Evolutionary conservation across 2,113 vertebrate species (phyloP), one percentile per base, ranked within the genome.

Genomic region (Stegostoma tigrinum): DNA sequence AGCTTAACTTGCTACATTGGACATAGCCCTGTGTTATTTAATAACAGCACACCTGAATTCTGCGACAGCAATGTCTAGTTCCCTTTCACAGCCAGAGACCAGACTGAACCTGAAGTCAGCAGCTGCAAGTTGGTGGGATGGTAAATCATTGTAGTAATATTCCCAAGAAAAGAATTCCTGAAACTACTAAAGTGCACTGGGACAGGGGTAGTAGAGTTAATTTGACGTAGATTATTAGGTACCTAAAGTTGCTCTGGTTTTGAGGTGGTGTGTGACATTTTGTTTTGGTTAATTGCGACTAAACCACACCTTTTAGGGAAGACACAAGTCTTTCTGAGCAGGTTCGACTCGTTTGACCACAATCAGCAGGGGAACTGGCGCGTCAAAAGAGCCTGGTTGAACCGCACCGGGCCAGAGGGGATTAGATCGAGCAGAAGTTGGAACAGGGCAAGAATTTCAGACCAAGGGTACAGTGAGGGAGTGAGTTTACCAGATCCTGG

Each of bases 301-400:
- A 66, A 66, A 24, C 89, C 89, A 93, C 89, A 66, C 89, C 89
- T 93, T 91, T 91, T 34, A 61, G 27, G 14, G 55, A n/a, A 91
- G 52, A 61, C 0, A 34, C 87, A 0, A 48, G 12, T 61, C 52
- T 14, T 55, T 19, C 52, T 66, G 34, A 83, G n/a, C 78, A 42
- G 38, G 80, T 83, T 38, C 38, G 6, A 93, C 89, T 38, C 61
- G 89, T 93, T 67, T 23, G 89, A 61, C 61, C 61, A 66, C 89
- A 67, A 67, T 67, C 61, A 2, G 0, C 34, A 6, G 30, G n/a
- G n/a, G 80, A 19, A 83, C 7, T 83, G 17, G 42, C 80, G 42
- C 12, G 34, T 93, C 55, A 93, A 67, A 93, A 93, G 61, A 17
- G 21, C 19, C 61, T 66, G 61, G 23, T 3, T 5, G 23, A 93